Evolutionary conservation across 2,797 vertebrate species (phyloP).

Genomic region (Chloroceryle amazona): DNA sequence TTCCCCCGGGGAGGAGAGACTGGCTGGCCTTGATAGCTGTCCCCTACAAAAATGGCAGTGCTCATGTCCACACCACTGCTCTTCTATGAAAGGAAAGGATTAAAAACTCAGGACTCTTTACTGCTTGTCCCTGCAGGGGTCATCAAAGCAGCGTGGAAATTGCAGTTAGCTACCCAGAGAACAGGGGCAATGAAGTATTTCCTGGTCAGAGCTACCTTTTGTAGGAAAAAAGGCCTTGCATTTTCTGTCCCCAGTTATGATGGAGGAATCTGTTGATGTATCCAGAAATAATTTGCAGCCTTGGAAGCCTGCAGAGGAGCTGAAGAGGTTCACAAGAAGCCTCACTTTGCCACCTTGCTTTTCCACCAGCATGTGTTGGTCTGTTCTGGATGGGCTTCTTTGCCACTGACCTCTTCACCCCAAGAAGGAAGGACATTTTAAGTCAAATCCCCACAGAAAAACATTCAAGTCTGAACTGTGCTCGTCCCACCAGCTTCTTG

Average conservation of each 20-base stretch:
- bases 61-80: background rate
- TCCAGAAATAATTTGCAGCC: background rate
- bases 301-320: background rate
- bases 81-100: background rate
- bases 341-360: background rate
- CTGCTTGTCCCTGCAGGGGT: conserved; percentile 59
- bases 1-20: background rate
- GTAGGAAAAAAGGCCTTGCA: background rate
- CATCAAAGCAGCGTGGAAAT: background rate
- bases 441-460: background rate
- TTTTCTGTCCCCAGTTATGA: background rate
- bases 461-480: background rate
- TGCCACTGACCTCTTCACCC: background rate
- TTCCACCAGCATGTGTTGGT: background rate
- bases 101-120: background rate
- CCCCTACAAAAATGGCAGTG: background rate
- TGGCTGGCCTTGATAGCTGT: background rate
- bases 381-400: background rate
- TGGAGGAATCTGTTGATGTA: background rate
- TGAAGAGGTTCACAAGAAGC: background rate
- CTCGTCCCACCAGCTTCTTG: background rate
- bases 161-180: background rate
- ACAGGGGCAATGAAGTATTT: background rate
- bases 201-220: background rate
- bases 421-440: background rate